A percentile compares a stretch with the other conserved stretches of the same genome.
These are phyloP conservation scores for Equus przewalskii DNA, from an alignment of 2,113 vertebrate species.

Conservation along the genomic window DNA sequence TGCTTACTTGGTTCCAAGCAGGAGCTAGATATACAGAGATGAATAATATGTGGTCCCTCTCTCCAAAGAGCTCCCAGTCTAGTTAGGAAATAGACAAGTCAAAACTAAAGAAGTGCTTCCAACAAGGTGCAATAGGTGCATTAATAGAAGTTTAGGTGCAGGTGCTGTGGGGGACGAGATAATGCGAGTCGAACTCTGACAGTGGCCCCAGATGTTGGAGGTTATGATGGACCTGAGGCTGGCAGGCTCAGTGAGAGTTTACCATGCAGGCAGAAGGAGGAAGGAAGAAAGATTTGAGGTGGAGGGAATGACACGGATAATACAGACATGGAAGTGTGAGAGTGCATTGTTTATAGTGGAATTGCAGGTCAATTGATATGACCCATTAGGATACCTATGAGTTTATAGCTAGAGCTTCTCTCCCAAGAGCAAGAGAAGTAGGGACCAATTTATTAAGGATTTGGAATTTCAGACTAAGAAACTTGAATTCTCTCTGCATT, in stretches of 20 bases:
- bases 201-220: not conserved
- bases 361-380: not conserved
- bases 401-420: not conserved
- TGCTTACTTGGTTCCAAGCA: not conserved
- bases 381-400: not conserved
- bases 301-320: not conserved
- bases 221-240: not conserved
- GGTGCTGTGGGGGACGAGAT: not conserved
- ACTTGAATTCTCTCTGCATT: not conserved
- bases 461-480: conserved; percentile 15
- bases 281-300: not conserved
- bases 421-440: not conserved
- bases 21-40: not conserved
- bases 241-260: not conserved
- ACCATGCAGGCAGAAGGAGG: not conserved
- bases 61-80: not conserved
- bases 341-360: not conserved
- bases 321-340: not conserved
- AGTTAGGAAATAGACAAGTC: not conserved
- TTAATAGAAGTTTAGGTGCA: not conserved
- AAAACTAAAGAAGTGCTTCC: not conserved
- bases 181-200: not conserved
- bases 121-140: not conserved
- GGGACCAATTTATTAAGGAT: not conserved
- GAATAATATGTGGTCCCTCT: not conserved